These are phyloP conservation scores for Eubasilissa splendida DNA, from an alignment of 2,888 invertebrate species.

Conservation along the genomic window DNA sequence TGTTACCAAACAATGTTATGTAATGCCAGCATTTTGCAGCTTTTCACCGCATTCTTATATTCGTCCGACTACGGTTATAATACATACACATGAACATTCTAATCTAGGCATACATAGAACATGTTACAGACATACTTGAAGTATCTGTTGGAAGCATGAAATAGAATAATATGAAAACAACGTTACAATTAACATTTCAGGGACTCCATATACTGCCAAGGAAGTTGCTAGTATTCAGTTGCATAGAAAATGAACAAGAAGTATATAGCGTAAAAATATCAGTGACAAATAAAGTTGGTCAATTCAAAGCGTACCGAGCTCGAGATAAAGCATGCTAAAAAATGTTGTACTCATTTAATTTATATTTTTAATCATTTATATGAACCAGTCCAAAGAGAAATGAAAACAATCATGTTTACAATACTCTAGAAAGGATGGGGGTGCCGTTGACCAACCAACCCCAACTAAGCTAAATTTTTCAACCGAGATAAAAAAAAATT, in stretches of 20 bases:
- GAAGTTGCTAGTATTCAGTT: slow-evolving; percentile 52
- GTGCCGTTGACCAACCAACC: no score
- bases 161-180: slow-evolving; percentile 58
- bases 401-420: not conserved
- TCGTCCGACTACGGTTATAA: not conserved
- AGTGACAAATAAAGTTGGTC: slow-evolving; percentile 46
- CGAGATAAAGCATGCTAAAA: slow-evolving; percentile 52
- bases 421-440: no score
- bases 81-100: slow-evolving; percentile 40
- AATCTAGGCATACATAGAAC: slow-evolving; percentile 57
- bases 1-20: no score
- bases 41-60: no score
- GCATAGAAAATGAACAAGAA: slow-evolving; percentile 53
- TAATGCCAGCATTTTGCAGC: no score
- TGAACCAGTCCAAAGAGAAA: slow-evolving; percentile 27
- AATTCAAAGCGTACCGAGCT: slow-evolving; percentile 55
- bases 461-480: no score
- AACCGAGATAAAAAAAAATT: no score
- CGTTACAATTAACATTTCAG: slow-evolving; percentile 57
- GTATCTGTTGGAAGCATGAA: slow-evolving; percentile 59
- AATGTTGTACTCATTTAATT: slow-evolving; percentile 29
- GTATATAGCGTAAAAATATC: slow-evolving; percentile 46
- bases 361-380: slow-evolving; percentile 19
- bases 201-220: slow-evolving; percentile 54
- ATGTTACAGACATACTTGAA: slow-evolving; percentile 59